Percentiles rank a stretch among this genome's conserved stretches.
These are phyloP conservation scores for Patella depressa DNA, from an alignment of 2,888 invertebrate species.

Conservation along the genomic window DNA sequence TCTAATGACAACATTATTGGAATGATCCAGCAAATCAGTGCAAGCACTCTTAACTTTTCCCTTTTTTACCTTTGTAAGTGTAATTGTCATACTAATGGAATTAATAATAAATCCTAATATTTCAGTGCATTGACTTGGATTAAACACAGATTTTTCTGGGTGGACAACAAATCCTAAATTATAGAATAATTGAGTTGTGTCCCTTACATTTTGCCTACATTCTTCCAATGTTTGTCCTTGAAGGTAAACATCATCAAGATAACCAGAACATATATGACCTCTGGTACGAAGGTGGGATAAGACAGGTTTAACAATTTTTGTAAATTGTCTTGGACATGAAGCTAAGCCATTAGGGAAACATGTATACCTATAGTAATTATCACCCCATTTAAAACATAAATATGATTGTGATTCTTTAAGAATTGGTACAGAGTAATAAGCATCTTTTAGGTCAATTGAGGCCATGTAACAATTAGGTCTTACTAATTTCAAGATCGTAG, in stretches of 20 bases:
- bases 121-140: not conserved
- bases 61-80: not conserved
- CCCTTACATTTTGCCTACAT: not conserved
- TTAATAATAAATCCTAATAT: not conserved
- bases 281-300: not conserved
- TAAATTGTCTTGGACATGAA: constrained; percentile 2
- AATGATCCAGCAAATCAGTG: not conserved
- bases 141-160: not conserved
- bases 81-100: not conserved
- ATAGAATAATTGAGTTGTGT: not conserved
- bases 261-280: not conserved
- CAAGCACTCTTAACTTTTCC: not conserved
- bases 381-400: too few relatives aligned
- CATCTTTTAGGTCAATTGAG: not conserved
- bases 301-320: constrained; percentile 3
- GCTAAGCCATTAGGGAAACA: constrained; percentile 3
- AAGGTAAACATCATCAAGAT: not conserved
- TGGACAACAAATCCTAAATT: not conserved
- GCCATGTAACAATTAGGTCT: not conserved
- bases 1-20: not conserved
- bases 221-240: not conserved
- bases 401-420: too few relatives aligned
- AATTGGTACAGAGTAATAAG: not conserved
- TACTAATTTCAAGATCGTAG: not conserved
- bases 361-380: not conserved